Evolutionary conservation across 2,797 vertebrate genomes (phyloP).

Genomic region (Antennarius maculatus): DNA sequence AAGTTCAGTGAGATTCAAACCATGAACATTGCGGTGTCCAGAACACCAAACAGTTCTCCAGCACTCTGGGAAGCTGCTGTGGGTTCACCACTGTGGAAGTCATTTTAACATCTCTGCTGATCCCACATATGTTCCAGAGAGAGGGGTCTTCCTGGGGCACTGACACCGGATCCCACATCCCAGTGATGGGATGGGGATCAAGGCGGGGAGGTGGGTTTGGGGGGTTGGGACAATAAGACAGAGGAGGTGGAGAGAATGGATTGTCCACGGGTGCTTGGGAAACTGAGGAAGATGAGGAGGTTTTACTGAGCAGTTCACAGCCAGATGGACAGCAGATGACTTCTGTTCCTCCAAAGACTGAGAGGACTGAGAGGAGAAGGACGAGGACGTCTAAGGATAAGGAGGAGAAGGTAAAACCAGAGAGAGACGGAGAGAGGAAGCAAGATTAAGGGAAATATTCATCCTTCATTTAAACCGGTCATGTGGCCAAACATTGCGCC

Average conservation of each 20-base stretch:
- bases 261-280: slow-evolving; percentile 72
- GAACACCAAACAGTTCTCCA: not conserved
- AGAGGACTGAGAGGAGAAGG: slow-evolving; percentile 23
- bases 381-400: not conserved
- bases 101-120: slow-evolving; percentile 46
- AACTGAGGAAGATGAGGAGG: slow-evolving; percentile 64
- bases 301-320: slow-evolving; percentile 47
- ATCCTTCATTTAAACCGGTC: too few species aligned
- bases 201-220: slow-evolving; percentile 15
- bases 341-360: slow-evolving; percentile 56
- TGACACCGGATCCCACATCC: slow-evolving; percentile 72
- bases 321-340: slow-evolving; percentile 80
- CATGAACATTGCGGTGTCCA: too few species aligned
- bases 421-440: slow-evolving; percentile 4
- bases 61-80: not conserved
- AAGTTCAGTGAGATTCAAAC: too few species aligned
- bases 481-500: too few species aligned
- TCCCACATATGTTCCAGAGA: slow-evolving; percentile 64
- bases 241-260: slow-evolving; percentile 57
- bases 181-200: slow-evolving; percentile 54
- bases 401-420: slow-evolving; percentile 4
- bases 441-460: slow-evolving; percentile 14
- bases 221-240: slow-evolving; percentile 9
- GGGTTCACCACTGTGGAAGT: slow-evolving; percentile 50
- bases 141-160: slow-evolving; percentile 71